phyloP scores from a whole-genome alignment of 2,113 vertebrate genomes.

The Gobio gobio region DNA sequence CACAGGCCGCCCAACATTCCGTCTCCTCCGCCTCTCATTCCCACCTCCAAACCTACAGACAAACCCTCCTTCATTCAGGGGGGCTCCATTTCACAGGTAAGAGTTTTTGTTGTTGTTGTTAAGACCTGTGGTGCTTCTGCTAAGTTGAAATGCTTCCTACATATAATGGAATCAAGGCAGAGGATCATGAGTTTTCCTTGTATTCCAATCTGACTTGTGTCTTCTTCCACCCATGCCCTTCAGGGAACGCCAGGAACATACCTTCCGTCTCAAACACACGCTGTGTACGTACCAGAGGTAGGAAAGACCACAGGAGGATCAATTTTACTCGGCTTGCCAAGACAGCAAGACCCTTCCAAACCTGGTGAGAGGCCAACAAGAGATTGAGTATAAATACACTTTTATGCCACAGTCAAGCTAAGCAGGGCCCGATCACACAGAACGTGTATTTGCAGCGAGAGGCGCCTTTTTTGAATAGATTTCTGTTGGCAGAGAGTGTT shows the following conservation, averaged over 20 bases:
- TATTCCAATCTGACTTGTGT: constrained; percentile 24
- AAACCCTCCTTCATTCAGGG: constrained; percentile 98
- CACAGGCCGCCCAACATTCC: constrained; percentile 88
- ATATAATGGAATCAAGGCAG: constrained; percentile 18
- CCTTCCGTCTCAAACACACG: constrained; percentile 87
- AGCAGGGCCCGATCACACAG: too few relatives aligned
- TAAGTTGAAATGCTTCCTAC: background rate
- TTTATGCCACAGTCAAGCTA: background rate
- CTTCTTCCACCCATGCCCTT: constrained; percentile 55
- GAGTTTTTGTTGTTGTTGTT: background rate
- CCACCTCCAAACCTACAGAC: constrained; percentile 96
- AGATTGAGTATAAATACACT: background rate
- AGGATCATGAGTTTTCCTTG: background rate
- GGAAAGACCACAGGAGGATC: constrained; percentile 91
- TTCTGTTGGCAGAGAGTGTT: too few relatives aligned
- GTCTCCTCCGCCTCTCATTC: constrained; percentile 95
- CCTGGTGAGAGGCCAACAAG: constrained; percentile 78
- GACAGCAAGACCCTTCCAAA: constrained; percentile 90
- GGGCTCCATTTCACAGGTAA: constrained; percentile 95
- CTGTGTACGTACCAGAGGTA: constrained; percentile 86
- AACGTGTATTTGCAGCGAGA: too few relatives aligned
- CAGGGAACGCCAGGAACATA: constrained; percentile 97
- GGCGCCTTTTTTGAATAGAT: too few relatives aligned
- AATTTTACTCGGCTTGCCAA: constrained; percentile 92
- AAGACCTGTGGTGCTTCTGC: background rate